These are phyloP conservation scores for Perccottus glenii DNA, from an alignment of 2,113 vertebrate genomes.

Conservation along the genomic window DNA sequence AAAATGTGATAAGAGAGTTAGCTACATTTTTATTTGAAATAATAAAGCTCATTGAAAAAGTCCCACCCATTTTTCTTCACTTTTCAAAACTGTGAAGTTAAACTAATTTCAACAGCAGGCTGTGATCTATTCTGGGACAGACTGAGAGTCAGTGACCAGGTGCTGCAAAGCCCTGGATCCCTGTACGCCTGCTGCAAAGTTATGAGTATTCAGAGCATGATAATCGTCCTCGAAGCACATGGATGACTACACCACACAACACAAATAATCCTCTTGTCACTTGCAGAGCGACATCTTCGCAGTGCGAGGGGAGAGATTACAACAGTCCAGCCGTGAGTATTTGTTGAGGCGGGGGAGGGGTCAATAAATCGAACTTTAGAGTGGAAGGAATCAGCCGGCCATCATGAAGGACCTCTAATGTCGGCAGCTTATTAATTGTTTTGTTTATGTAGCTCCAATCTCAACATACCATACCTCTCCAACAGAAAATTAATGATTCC, in stretches of 20 bases:
- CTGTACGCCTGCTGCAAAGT: constrained; percentile 25
- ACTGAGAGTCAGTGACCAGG: constrained; percentile 45
- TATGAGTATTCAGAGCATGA: constrained; percentile 67
- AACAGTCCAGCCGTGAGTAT: constrained; percentile 10
- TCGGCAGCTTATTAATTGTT: constrained; percentile 66
- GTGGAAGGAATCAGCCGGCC: constrained; percentile 59
- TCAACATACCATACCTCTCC: constrained; percentile 71
- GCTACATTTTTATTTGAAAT: background rate
- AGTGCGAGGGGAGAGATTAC: constrained; percentile 46
- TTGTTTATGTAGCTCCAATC: constrained; percentile 72
- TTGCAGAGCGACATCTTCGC: constrained; percentile 33
- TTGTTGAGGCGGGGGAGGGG: constrained; percentile 8
- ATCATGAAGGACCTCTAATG: constrained; percentile 56
- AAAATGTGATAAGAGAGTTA: no score
- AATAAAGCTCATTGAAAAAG: background rate
- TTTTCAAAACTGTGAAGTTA: background rate
- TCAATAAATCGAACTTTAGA: constrained; percentile 60
- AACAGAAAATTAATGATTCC: constrained; percentile 79
- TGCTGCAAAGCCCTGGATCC: constrained; percentile 36
- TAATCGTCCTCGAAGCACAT: constrained; percentile 61
- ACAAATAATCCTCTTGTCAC: constrained; percentile 49
- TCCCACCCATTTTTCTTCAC: background rate
- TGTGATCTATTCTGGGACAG: background rate
- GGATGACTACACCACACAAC: constrained; percentile 49
- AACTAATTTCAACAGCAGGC: background rate